A percentile compares a stretch with the other conserved stretches of the same genome.
Evolutionary conservation across 2,888 invertebrate genomes (phyloP).

Genomic region (Nemoura dubitans): DNA sequence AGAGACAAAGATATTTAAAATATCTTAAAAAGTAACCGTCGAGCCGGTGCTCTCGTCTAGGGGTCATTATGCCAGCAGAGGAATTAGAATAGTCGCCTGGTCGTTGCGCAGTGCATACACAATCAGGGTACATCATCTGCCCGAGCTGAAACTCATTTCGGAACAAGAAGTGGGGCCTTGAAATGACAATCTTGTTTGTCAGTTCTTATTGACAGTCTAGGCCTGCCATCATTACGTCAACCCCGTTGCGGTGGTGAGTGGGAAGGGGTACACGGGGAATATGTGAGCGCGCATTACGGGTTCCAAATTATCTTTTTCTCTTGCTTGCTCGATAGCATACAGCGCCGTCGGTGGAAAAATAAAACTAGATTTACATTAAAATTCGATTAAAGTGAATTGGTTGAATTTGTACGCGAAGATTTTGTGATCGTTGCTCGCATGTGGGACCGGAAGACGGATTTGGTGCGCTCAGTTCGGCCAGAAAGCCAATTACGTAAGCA

Average conservation of each 20-base stretch:
- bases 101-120: constrained; percentile 30
- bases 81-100: constrained; percentile 40
- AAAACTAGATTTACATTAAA: constrained; percentile 17
- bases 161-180: neutral
- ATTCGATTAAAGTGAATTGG: neutral
- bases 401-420: neutral
- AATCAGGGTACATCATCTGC: constrained; percentile 16
- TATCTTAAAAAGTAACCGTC: constrained; percentile 33
- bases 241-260: neutral
- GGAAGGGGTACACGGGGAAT: neutral
- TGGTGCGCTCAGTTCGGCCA: neutral
- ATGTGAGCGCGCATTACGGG: neutral
- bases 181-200: constrained; percentile 27
- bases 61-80: constrained; percentile 39
- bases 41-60: neutral
- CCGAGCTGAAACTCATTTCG: constrained; percentile 14
- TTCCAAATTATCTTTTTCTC: neutral
- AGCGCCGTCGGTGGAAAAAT: neutral
- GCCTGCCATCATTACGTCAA: neutral
- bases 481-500: neutral
- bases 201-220: constrained; percentile 22
- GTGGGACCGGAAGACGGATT: neutral
- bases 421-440: neutral
- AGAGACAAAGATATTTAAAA: constrained; percentile 44
- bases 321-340: neutral